These are phyloP conservation scores for Schlechtendalia chinensis DNA, from an alignment of 1,140 invertebrate species.

Conservation along the genomic window DNA sequence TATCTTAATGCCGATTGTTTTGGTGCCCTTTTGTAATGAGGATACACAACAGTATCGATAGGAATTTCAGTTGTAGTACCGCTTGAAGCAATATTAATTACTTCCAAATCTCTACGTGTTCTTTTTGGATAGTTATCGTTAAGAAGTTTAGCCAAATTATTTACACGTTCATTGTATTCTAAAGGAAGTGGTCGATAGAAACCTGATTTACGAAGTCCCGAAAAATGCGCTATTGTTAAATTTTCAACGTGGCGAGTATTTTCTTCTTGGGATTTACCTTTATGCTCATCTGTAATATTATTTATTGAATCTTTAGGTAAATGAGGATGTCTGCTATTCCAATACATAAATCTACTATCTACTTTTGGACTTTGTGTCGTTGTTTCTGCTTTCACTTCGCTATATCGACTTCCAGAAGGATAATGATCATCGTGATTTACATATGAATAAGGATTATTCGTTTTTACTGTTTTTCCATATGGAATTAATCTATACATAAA, in stretches of 20 bases:
- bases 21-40: constrained; percentile 56
- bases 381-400: not conserved
- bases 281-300: not conserved
- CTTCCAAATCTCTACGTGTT: constrained; percentile 29
- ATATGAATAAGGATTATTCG: constrained; percentile 30
- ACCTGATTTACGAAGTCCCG: constrained; percentile 41
- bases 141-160: constrained; percentile 51
- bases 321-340: constrained; percentile 39
- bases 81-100: constrained; percentile 47
- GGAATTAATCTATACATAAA: constrained; percentile 9
- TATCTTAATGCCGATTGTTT: constrained; percentile 63
- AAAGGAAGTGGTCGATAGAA: constrained; percentile 35
- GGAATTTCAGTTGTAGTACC: constrained; percentile 51
- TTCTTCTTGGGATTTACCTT: constrained; percentile 25
- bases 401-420: constrained; percentile 22
- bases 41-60: constrained; percentile 58
- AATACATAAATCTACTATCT: not conserved
- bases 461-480: constrained; percentile 25
- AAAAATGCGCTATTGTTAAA: constrained; percentile 53
- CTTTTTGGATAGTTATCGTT: constrained; percentile 43
- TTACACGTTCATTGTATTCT: constrained; percentile 50
- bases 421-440: constrained; percentile 41
- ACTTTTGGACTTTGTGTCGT: constrained; percentile 4
- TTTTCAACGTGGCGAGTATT: constrained; percentile 51
- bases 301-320: constrained; percentile 34